Evolutionary conservation across 2,797 vertebrate species (phyloP).

Genomic region (Tenualosa thibaudeaui): DNA sequence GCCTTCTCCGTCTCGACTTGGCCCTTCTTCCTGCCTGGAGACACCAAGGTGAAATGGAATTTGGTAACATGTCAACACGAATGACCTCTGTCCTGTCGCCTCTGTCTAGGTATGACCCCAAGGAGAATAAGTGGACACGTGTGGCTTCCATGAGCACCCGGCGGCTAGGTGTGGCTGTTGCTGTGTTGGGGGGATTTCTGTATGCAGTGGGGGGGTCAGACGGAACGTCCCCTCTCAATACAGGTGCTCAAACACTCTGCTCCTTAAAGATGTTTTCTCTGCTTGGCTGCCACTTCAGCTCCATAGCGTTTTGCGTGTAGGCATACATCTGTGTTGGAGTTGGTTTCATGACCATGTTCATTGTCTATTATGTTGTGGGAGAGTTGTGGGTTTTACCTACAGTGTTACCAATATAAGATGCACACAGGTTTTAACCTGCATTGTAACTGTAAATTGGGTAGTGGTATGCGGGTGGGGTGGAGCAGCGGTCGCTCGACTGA

Average conservation of each 20-base stretch:
- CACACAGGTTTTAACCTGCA: neutral
- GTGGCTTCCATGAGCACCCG: constrained; percentile 99
- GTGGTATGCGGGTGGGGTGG: too few relatives aligned
- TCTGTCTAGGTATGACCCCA: constrained; percentile 89
- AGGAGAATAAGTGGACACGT: constrained; percentile 99
- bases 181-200: constrained; percentile 95
- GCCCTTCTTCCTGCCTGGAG: neutral
- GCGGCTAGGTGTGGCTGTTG: constrained; percentile 93
- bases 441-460: neutral
- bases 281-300: neutral
- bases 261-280: neutral
- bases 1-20: neutral
- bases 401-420: neutral
- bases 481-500: too few relatives aligned
- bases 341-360: too few relatives aligned
- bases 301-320: neutral
- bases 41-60: neutral
- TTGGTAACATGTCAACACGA: neutral
- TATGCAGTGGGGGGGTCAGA: constrained; percentile 98
- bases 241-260: constrained; percentile 73
- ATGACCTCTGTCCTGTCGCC: constrained; percentile 18
- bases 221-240: constrained; percentile 96
- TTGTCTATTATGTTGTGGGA: neutral
- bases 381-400: neutral
- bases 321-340: too few relatives aligned